These are phyloP conservation scores for Semnornis frantzii DNA, from an alignment of 2,113 vertebrate species.

Conservation along the genomic window DNA sequence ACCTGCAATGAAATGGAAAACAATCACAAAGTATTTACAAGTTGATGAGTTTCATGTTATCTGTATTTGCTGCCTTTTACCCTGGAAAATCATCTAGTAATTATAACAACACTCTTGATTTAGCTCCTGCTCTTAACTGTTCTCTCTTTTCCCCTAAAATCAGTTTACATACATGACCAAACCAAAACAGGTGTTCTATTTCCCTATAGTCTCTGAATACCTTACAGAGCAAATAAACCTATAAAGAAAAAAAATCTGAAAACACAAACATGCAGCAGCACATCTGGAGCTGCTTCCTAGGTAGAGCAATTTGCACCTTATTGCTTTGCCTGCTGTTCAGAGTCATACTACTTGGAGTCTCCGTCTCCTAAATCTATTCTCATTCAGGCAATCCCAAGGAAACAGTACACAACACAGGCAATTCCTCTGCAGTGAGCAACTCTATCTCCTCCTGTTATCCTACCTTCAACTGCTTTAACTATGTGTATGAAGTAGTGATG, in stretches of 20 bases:
- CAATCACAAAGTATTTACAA: background rate
- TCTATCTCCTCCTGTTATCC: conserved; percentile 35
- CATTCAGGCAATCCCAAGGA: background rate
- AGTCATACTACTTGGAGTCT: background rate
- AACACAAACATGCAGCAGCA: background rate
- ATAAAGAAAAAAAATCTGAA: background rate
- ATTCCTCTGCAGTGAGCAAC: conserved; percentile 1
- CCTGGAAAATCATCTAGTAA: background rate
- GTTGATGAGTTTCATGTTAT: background rate
- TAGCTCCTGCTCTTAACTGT: background rate
- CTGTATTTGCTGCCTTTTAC: background rate
- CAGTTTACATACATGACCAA: background rate
- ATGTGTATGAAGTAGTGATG: background rate
- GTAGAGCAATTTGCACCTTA: background rate
- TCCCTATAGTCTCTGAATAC: background rate
- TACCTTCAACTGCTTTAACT: background rate
- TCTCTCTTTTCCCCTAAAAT: background rate
- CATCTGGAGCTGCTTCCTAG: background rate
- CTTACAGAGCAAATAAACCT: background rate
- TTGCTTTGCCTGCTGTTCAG: background rate
- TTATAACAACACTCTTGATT: background rate
- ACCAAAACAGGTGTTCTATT: background rate
- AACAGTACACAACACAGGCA: background rate
- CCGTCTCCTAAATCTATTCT: background rate
- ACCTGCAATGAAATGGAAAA: background rate